A percentile compares a stretch with the other conserved stretches of the same genome.
These are phyloP conservation scores for Phallusia fumigata DNA, from an alignment of 23 tunicate genomes.

Conservation along the genomic window DNA sequence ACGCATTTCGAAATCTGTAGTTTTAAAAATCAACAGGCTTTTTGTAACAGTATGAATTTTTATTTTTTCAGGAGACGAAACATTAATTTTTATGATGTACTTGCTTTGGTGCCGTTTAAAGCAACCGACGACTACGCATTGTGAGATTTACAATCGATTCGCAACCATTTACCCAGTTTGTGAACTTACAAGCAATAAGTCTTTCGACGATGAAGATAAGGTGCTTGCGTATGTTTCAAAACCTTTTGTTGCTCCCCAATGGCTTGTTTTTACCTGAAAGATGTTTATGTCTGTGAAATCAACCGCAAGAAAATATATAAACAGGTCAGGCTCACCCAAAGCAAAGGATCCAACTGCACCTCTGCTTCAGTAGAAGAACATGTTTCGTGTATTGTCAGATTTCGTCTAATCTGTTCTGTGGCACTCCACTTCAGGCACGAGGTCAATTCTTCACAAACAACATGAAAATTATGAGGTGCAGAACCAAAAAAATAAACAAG, in stretches of 20 bases:
- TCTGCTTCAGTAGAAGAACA: constrained; percentile 50
- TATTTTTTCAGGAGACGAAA: no score
- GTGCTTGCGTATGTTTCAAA: background rate
- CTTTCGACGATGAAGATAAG: background rate
- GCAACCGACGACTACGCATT: no score
- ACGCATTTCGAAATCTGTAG: background rate
- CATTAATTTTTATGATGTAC: no score
- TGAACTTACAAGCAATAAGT: constrained; percentile 5
- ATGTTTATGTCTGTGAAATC: background rate
- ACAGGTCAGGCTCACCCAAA: constrained; percentile 46
- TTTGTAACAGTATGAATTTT: no score
- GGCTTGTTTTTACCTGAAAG: constrained; percentile 24
- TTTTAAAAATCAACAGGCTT: no score
- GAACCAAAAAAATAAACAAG: no score
- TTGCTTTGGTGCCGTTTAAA: no score
- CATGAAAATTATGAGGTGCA: no score
- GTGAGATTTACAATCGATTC: no score
- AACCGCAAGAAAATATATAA: background rate
- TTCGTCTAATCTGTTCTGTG: background rate
- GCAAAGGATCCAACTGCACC: constrained; percentile 13
- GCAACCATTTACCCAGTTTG: background rate
- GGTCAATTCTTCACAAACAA: background rate
- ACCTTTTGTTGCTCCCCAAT: constrained; percentile 26
- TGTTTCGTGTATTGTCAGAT: background rate
- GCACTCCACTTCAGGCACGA: constrained; percentile 33